Evolutionary conservation across 1,140 invertebrate genomes (phyloP), one percentile per base, ranked within the genome.

Genomic region (Globodera ellingtonae): DNA sequence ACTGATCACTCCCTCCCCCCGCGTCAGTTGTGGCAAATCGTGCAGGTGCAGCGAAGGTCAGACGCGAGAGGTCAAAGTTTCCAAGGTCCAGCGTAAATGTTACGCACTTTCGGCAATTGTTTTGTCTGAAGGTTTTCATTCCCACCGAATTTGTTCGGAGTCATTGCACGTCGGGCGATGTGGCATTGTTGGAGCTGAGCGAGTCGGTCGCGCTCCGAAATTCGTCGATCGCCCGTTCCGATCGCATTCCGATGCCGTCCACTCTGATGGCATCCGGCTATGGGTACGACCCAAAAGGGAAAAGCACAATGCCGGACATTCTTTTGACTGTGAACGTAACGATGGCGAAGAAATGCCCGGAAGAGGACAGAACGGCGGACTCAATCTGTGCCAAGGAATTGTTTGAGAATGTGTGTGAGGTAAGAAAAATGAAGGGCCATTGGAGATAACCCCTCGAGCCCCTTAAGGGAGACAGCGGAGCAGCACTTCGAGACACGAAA

Each of bases 271-370:
- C 13, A 56, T 73, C 46, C 59, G 72, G 72, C 18, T 73, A 73
- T 73, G 72, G 72, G 50, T 73, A 73, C 47, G 72, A 73, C 18
- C 72, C 72, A 50, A 35, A 73, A 50, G 59, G 72, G 44, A 13
- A 50, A 46, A 15, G 24, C 50, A 73, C 46, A 15, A 59, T 56
- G 50, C 50, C 59, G 6, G 72, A 73, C 21, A 59, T 35, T 56
- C 13, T 73, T 13, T 56, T 35, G 13, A 50, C 46, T 13, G 72
- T 46, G 35, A 48, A 73, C 15, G 46, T 73, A 4, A 73, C 24
- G 13, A 46, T 73, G 8, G 21, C 59, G 35, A 48, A 48, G 35
- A 73, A 73, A 73, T 73, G 72, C 59, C 72, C 72, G 35, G 3
- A 72, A 47, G 24, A 44, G 4, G 44, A 73, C 59, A 52, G 4